Evolutionary conservation across 2,888 invertebrate genomes (phyloP).

Genomic region (Scelioninae gen. 1): DNA sequence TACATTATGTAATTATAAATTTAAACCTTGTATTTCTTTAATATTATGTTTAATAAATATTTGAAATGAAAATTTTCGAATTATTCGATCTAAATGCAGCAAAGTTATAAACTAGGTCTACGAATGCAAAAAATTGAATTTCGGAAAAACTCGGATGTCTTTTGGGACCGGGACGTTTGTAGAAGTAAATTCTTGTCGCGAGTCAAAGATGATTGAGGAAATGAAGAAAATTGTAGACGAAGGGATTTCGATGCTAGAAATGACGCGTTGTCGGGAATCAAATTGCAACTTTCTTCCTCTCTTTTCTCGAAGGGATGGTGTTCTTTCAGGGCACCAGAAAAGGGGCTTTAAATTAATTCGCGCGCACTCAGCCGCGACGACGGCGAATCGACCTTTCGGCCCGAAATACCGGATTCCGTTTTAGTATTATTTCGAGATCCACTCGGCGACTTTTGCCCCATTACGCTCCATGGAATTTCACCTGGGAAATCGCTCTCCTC

Average conservation of each 20-base stretch:
- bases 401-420: constrained; percentile 56
- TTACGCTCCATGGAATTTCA: constrained; percentile 50
- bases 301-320: constrained; percentile 13
- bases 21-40: no score
- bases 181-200: constrained; percentile 37
- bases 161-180: constrained; percentile 19
- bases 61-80: neutral
- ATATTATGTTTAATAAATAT: no score
- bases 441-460: constrained; percentile 48
- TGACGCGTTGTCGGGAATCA: constrained; percentile 64
- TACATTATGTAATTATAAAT: no score
- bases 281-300: constrained; percentile 61
- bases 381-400: constrained; percentile 43
- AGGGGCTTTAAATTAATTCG: constrained; percentile 57
- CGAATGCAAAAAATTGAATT: constrained; percentile 13
- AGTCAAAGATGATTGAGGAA: constrained; percentile 62
- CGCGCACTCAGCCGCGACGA: constrained; percentile 56
- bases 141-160: constrained; percentile 19
- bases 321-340: constrained; percentile 46
- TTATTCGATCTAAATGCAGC: neutral
- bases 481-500: constrained; percentile 45
- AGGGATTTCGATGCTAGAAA: constrained; percentile 34
- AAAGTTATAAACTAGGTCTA: neutral
- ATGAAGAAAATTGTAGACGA: constrained; percentile 51
- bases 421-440: constrained; percentile 53